Conservation (phyloP, 2,888 invertebrate species). For the Drosophila lacicola region DNA sequence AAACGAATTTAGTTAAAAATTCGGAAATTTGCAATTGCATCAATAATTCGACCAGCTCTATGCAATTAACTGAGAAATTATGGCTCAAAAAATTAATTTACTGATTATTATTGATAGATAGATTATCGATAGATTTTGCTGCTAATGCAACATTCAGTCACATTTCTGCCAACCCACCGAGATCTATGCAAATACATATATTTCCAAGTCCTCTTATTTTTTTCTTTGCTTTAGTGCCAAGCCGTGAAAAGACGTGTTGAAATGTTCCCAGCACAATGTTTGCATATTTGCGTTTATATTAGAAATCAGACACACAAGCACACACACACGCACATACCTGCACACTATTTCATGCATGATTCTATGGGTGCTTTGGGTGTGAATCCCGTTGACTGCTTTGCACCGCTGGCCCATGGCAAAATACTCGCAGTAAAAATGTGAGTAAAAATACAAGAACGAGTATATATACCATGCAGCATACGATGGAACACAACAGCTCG, state of each 20-base stretch:
- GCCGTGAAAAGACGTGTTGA: constrained; percentile 48
- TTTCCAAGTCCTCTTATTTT: background rate
- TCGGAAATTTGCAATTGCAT: background rate
- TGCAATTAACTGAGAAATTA: background rate
- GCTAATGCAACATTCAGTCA: background rate
- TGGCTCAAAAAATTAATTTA: background rate
- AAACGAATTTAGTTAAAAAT: no score
- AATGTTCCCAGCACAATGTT: constrained; percentile 53
- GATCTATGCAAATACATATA: background rate
- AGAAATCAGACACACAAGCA: constrained; percentile 44
- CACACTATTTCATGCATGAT: constrained; percentile 52
- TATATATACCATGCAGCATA: constrained; percentile 43
- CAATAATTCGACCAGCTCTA: no score
- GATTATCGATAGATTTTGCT: background rate
- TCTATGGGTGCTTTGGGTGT: constrained; percentile 46
- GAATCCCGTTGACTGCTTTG: constrained; percentile 61
- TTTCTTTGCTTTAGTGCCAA: constrained; percentile 19
- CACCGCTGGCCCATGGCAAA: constrained; percentile 37
- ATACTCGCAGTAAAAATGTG: constrained; percentile 39
- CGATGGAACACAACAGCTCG: constrained; percentile 73
- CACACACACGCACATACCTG: constrained; percentile 16
- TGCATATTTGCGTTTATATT: constrained; percentile 63
- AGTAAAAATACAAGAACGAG: constrained; percentile 24
- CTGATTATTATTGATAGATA: no score
- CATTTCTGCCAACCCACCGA: background rate